Conservation (phyloP, 2,797 vertebrate genomes). For the Myioborus melanocephalus region DNA sequence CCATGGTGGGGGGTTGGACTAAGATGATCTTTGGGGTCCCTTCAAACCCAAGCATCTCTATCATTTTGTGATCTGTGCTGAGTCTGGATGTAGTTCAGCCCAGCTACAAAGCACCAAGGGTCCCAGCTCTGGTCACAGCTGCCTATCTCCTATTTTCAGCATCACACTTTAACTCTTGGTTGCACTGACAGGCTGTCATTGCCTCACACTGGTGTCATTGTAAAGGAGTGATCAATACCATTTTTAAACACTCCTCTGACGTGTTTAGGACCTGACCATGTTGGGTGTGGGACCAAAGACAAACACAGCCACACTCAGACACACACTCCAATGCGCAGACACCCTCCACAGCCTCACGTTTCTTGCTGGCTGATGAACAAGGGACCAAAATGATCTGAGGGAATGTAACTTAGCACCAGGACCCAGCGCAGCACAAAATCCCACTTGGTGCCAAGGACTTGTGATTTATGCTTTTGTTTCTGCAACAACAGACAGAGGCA, state of each 20-base stretch:
- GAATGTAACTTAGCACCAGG: slow-evolving; percentile 16
- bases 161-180: background rate
- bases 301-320: background rate
- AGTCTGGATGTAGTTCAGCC: background rate
- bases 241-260: background rate
- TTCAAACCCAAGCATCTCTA: background rate
- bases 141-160: background rate
- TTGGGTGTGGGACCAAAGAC: background rate
- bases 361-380: slow-evolving; percentile 16
- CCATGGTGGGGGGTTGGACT: background rate
- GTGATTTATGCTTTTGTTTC: slow-evolving; percentile 34
- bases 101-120: accelerated
- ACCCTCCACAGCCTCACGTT: background rate
- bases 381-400: background rate
- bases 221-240: background rate
- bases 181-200: background rate
- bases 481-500: slow-evolving; percentile 16
- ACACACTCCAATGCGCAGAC: background rate
- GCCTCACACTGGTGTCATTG: accelerated
- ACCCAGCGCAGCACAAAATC: background rate
- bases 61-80: background rate
- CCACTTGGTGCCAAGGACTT: background rate
- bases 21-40: background rate
- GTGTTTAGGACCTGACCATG: background rate
- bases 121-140: background rate